Base-by-base conservation (phyloP, 2,113 vertebrate species). In the Silurus meridionalis region DNA sequence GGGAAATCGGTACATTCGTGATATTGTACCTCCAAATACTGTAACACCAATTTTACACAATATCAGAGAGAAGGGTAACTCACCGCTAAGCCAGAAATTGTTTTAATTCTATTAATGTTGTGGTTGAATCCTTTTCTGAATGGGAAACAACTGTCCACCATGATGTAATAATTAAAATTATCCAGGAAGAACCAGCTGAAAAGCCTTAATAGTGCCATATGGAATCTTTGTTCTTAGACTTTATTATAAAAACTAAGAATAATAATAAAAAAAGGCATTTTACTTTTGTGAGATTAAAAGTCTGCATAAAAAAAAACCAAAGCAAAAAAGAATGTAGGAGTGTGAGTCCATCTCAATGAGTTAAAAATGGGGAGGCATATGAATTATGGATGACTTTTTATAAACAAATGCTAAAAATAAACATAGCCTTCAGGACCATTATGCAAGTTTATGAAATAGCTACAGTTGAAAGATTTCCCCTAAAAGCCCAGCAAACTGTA, bases 21-120 rank as follows among this genome's bases (percentile, higher is more conserved):
- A 98, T 95, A 99, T 98, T 88, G 97, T 96, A 0, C 97, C 97
- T 0, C 98, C 97, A 6, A 98, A 99, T 90, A 96, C 98, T 99
- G 84, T 17, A 80, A 61, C 3, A 90, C 69, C 23, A 48, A 58
- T 57, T 78, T 2, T 78, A 5, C 8, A 37, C 25, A 37, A 37
- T 79, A 17, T 57, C 14, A 17, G 3, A 28, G n/a, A 79, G 25
- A 77, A 55, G 0, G 10, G 23, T 25, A 55, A 77, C 0, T 7
- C 3, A 0, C 3, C 4, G 14, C 5, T 69, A 37, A 37, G 1
- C 37, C 5, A 69, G 67, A 7, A 46, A 15, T 8, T 69, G 5
- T 37, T 69, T 1, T 37, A 69, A 71, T 46, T 19, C 19, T 17
- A 69, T 46, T 71, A 75, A 52, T 8, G 4, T 23, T 74, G 8